Conservation (phyloP, 2,113 vertebrate genomes). For the Rhipidura dahli region DNA sequence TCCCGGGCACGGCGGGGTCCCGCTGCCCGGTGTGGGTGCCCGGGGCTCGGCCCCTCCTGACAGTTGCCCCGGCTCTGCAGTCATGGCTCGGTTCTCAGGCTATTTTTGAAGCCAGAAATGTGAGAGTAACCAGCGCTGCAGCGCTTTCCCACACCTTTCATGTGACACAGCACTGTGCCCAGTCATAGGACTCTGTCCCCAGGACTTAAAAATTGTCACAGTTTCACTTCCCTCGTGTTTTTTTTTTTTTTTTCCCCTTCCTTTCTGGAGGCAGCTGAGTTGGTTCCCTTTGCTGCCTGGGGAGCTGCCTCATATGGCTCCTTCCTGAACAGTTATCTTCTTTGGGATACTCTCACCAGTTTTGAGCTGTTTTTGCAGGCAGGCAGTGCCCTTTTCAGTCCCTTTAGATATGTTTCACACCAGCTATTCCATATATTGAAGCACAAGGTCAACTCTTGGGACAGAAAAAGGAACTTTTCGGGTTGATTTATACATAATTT, state of each 20-base stretch:
- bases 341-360: neutral
- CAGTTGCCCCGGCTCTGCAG: neutral
- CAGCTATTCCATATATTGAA: neutral
- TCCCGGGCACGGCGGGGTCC: neutral
- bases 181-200: conserved; percentile 1
- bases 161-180: conserved; percentile 10
- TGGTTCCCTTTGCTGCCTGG: neutral
- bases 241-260: neutral
- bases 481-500: neutral
- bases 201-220: neutral
- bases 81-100: neutral
- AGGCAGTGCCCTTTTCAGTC: neutral
- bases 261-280: neutral
- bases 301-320: neutral
- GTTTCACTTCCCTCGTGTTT: conserved; percentile 24
- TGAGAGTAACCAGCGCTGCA: neutral
- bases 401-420: neutral
- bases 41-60: neutral
- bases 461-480: neutral
- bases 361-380: neutral
- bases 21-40: neutral
- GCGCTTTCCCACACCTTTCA: conserved; percentile 54
- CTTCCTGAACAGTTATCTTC: neutral
- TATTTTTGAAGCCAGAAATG: neutral
- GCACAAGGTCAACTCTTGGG: neutral